Evolutionary conservation across 2,113 vertebrate species (phyloP).

Genomic region (Thalassoma bifasciatum): DNA sequence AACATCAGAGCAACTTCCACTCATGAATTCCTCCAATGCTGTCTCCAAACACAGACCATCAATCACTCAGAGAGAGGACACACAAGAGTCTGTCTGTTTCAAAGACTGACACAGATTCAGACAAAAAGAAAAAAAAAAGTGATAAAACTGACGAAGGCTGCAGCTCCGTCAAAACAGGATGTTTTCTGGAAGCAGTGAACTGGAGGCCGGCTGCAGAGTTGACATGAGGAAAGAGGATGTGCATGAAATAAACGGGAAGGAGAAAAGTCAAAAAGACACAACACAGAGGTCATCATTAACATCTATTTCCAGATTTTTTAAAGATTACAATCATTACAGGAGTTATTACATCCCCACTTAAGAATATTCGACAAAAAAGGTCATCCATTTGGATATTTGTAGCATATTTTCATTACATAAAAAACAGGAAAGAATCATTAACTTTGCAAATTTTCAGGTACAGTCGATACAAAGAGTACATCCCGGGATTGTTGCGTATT

Average conservation of each 20-base stretch:
- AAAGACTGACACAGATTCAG: background rate
- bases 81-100: background rate
- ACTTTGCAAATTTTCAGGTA: constrained; percentile 16
- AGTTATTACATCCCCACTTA: constrained; percentile 45
- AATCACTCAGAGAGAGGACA: constrained; percentile 8
- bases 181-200: constrained; percentile 23
- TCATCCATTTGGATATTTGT: constrained; percentile 44
- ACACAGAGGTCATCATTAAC: constrained; percentile 17
- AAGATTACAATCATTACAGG: constrained; percentile 50
- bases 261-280: constrained; percentile 2
- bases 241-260: constrained; percentile 37
- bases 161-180: constrained; percentile 58
- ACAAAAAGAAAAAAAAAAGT: background rate
- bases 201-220: background rate
- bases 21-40: background rate
- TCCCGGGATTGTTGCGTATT: constrained; percentile 4
- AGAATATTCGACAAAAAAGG: constrained; percentile 34
- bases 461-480: background rate
- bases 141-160: background rate
- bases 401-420: constrained; percentile 27
- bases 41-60: background rate
- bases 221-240: constrained; percentile 42
- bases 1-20: constrained; percentile 43
- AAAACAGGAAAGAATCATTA: constrained; percentile 25
- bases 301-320: constrained; percentile 52